These are phyloP conservation scores for Hypena proboscidalis DNA, from an alignment of 2,888 invertebrate species.

Conservation along the genomic window DNA sequence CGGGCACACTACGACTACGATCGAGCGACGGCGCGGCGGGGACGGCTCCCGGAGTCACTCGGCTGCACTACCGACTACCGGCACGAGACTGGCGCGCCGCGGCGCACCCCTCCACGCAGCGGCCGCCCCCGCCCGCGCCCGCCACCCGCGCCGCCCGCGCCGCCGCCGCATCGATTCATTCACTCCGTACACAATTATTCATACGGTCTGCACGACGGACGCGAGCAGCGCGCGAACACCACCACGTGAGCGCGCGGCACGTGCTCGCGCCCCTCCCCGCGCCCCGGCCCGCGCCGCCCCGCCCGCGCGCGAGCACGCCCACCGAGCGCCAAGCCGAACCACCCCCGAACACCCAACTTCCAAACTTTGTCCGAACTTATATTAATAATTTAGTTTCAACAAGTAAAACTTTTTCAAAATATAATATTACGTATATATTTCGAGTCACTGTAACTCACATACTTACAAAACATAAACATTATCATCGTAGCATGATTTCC, in stretches of 20 bases:
- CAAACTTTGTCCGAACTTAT: constrained; percentile 35
- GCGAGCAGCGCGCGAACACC: constrained; percentile 66
- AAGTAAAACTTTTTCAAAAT: constrained; percentile 26
- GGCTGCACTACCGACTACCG: constrained; percentile 89
- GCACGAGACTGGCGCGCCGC: constrained; percentile 88
- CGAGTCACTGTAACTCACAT: background rate
- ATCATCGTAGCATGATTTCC: background rate
- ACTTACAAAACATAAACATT: background rate
- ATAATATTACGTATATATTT: constrained; percentile 1
- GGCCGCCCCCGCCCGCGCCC: constrained; percentile 62
- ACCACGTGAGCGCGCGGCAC: constrained; percentile 82
- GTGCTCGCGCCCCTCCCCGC: constrained; percentile 69
- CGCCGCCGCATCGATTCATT: constrained; percentile 83
- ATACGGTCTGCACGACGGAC: constrained; percentile 78
- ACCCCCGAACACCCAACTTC: constrained; percentile 40
- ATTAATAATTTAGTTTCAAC: constrained; percentile 28
- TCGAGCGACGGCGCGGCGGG: constrained; percentile 84
- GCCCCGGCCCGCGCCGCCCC: constrained; percentile 54
- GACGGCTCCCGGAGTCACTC: constrained; percentile 87
- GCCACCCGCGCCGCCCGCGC: constrained; percentile 61
- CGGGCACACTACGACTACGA: constrained; percentile 86
- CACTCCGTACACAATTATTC: constrained; percentile 83
- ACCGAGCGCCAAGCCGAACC: constrained; percentile 52
- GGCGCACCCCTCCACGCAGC: constrained; percentile 77
- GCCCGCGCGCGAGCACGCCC: constrained; percentile 57